Evolutionary conservation across 2,113 vertebrate genomes (phyloP).

Genomic region (Piprites chloris): DNA sequence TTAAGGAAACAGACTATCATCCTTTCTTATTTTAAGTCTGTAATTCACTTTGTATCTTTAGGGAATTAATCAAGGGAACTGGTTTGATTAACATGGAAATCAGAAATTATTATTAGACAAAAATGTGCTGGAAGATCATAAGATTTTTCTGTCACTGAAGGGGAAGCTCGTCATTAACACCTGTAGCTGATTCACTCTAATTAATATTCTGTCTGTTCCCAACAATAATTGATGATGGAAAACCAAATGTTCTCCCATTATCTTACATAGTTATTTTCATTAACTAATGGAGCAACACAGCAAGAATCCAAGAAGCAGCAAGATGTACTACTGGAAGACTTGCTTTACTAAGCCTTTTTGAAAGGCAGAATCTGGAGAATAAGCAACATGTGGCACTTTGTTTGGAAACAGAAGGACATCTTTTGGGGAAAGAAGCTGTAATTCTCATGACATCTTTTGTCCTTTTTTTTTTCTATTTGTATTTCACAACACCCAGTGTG

Average conservation of each 20-base stretch:
- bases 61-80: conserved; percentile 19
- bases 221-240: neutral
- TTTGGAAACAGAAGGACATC: neutral
- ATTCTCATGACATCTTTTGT: neutral
- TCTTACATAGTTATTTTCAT: neutral
- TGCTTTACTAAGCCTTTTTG: neutral
- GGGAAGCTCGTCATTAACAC: conserved; percentile 1
- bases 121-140: neutral
- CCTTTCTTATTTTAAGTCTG: neutral
- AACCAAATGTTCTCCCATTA: neutral
- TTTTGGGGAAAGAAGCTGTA: neutral
- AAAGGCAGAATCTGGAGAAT: neutral
- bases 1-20: neutral
- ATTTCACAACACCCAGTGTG: neutral
- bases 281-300: neutral
- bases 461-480: neutral
- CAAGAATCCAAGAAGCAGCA: neutral
- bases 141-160: neutral
- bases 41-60: neutral
- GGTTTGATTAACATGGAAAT: conserved; percentile 43
- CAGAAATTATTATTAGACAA: conserved; percentile 38
- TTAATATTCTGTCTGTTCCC: neutral
- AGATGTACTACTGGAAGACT: neutral
- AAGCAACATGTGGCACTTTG: neutral
- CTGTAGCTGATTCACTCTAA: neutral